A percentile compares a stretch with the other conserved stretches of the same genome.
Conservation (phyloP, 2,888 invertebrate species). For the Stratiomys singularior region DNA sequence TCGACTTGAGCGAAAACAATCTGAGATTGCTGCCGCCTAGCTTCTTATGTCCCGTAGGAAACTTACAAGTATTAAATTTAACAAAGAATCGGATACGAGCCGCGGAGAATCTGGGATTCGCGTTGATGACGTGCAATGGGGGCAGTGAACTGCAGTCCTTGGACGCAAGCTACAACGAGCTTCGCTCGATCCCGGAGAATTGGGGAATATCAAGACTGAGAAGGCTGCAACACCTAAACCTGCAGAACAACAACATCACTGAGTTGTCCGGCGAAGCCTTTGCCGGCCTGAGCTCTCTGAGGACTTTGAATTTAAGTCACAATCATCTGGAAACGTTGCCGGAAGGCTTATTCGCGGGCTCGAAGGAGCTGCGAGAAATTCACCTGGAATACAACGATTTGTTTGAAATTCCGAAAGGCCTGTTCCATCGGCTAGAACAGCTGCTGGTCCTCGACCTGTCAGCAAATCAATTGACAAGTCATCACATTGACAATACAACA, state of each 20-base stretch:
- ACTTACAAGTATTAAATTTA: conserved; percentile 84
- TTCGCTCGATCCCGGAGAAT: conserved; percentile 77
- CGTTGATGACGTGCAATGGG: conserved; percentile 70
- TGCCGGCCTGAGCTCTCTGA: conserved; percentile 79
- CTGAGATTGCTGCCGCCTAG: conserved; percentile 81
- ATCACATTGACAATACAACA: conserved; percentile 86
- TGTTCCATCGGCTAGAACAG: conserved; percentile 86
- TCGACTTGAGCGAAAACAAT: conserved; percentile 87
- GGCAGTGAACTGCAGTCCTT: conserved; percentile 78
- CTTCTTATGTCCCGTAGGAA: conserved; percentile 81
- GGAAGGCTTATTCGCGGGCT: conserved; percentile 82
- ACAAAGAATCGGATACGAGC: conserved; percentile 85
- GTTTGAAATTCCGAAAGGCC: conserved; percentile 81
- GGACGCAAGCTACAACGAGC: conserved; percentile 84
- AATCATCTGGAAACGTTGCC: conserved; percentile 86
- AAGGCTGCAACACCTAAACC: conserved; percentile 80
- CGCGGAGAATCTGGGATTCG: conserved; percentile 80
- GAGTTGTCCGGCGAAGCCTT: conserved; percentile 84
- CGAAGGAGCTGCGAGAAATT: conserved; percentile 83
- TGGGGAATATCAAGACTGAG: conserved; percentile 80
- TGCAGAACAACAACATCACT: conserved; percentile 85
- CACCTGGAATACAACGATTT: conserved; percentile 87
- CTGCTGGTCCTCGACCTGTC: conserved; percentile 85
- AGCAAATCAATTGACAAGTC: conserved; percentile 85
- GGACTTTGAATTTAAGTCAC: conserved; percentile 86